Evolutionary conservation across 1,140 invertebrate genomes (phyloP).

Genomic region (Episyrphus balteatus): DNA sequence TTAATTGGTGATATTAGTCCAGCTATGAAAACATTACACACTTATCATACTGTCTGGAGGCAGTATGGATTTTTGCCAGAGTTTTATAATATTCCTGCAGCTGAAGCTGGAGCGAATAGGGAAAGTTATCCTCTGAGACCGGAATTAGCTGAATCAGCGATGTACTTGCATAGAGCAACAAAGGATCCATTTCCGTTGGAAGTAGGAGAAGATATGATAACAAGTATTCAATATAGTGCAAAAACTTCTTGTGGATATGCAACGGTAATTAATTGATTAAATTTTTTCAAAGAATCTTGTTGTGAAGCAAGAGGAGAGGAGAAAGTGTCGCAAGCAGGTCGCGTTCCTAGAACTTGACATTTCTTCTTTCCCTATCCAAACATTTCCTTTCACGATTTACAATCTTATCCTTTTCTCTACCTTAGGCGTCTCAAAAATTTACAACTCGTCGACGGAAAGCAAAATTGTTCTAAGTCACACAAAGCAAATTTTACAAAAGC

Average conservation of each 20-base stretch:
- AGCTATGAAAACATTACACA: constrained; percentile 86
- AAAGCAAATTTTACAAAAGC: too few species aligned
- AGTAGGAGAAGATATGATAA: constrained; percentile 80
- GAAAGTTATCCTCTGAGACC: constrained; percentile 93
- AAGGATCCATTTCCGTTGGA: constrained; percentile 83
- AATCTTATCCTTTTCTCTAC: too few species aligned
- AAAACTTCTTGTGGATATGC: constrained; percentile 94
- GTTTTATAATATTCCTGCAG: constrained; percentile 89
- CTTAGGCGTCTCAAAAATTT: too few species aligned
- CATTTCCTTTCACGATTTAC: too few species aligned
- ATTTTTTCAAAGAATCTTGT: too few species aligned
- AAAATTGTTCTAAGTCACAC: too few species aligned
- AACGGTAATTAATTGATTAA: constrained; percentile 54
- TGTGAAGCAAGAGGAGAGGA: too few species aligned
- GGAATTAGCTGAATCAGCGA: constrained; percentile 91
- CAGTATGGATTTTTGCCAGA: constrained; percentile 96
- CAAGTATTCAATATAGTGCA: constrained; percentile 80
- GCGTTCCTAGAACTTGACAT: too few species aligned
- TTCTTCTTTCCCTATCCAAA: too few species aligned
- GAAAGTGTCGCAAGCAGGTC: too few species aligned
- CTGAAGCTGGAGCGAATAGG: constrained; percentile 67
- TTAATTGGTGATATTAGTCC: constrained; percentile 79
- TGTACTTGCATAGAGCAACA: constrained; percentile 93
- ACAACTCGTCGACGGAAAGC: too few species aligned
- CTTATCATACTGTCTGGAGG: constrained; percentile 92